Evolutionary conservation across 1,140 invertebrate species (phyloP).

Genomic region (Camponotus vicinus): DNA sequence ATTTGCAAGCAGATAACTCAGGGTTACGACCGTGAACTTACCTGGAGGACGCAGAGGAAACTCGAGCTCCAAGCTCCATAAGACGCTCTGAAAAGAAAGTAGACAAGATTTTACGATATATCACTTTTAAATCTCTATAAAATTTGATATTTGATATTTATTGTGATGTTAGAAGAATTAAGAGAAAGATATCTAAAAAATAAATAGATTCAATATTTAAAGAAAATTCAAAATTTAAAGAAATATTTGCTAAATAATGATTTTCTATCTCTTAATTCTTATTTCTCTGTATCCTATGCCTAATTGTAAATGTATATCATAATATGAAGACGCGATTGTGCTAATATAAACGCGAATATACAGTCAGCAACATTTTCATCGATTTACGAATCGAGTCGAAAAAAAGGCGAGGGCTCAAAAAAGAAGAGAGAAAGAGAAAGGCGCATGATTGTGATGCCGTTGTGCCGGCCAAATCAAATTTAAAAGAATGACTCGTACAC

Average conservation of each 20-base stretch:
- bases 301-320: background rate
- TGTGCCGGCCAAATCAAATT: slow-evolving; percentile 82
- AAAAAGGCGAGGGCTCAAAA: background rate
- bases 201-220: background rate
- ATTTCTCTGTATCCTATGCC: background rate
- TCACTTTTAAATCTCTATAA: too few relatives aligned
- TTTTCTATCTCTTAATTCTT: slow-evolving; percentile 2
- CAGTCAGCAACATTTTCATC: slow-evolving; percentile 22
- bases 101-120: background rate
- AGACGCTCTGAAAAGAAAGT: background rate
- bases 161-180: background rate
- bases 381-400: slow-evolving; percentile 19
- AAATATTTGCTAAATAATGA: slow-evolving; percentile 7
- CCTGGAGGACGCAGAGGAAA: background rate
- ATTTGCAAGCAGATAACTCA: slow-evolving; percentile 71
- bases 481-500: slow-evolving; percentile 85
- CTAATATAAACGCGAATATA: slow-evolving; percentile 43
- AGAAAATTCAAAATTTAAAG: background rate
- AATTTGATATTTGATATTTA: background rate
- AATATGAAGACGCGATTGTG: slow-evolving; percentile 1
- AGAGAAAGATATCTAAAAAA: background rate
- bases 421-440: background rate
- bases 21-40: slow-evolving; percentile 56
- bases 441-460: slow-evolving; percentile 51
- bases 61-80: background rate